Evolutionary conservation across 2,888 invertebrate species (phyloP).

Genomic region (Eupithecia inturbata): DNA sequence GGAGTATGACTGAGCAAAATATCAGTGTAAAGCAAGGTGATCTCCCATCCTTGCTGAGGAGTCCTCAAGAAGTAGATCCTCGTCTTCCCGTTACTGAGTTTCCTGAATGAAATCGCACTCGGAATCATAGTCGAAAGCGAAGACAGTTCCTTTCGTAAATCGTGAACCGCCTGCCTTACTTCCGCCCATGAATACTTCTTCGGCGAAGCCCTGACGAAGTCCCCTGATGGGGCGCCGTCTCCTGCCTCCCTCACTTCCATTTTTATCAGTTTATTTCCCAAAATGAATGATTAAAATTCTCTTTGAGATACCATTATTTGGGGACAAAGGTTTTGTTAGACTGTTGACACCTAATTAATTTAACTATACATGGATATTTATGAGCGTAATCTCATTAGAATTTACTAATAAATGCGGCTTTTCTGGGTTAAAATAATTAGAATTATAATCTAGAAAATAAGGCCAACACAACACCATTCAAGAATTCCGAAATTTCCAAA

Average conservation of each 20-base stretch:
- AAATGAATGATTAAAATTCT: slow-evolving; percentile 30
- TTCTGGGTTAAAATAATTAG: slow-evolving; percentile 41
- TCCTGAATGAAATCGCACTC: slow-evolving; percentile 91
- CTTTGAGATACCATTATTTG: slow-evolving; percentile 33
- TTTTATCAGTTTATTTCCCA: slow-evolving; percentile 33
- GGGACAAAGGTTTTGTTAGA: slow-evolving; percentile 36
- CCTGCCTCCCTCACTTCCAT: slow-evolving; percentile 80
- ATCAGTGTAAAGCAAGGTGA: slow-evolving; percentile 93
- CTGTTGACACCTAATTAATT: slow-evolving; percentile 42
- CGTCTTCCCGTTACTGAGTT: slow-evolving; percentile 90
- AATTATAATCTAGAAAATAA: slow-evolving; percentile 42
- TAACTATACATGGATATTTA: slow-evolving; percentile 42
- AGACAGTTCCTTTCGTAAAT: slow-evolving; percentile 90
- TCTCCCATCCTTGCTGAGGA: slow-evolving; percentile 94
- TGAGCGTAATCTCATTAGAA: slow-evolving; percentile 47
- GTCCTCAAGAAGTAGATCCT: slow-evolving; percentile 96
- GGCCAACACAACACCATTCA: slow-evolving; percentile 58
- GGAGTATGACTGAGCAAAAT: slow-evolving; percentile 86
- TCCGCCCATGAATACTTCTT: slow-evolving; percentile 90
- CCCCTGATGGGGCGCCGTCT: slow-evolving; percentile 76
- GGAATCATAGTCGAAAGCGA: slow-evolving; percentile 92
- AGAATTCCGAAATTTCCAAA: slow-evolving; percentile 47
- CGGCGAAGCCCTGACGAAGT: slow-evolving; percentile 65
- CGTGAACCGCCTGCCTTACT: slow-evolving; percentile 90
- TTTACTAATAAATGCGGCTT: slow-evolving; percentile 44